Evolutionary conservation across 2,113 vertebrate species (phyloP).

Genomic region (Albula glossodonta): DNA sequence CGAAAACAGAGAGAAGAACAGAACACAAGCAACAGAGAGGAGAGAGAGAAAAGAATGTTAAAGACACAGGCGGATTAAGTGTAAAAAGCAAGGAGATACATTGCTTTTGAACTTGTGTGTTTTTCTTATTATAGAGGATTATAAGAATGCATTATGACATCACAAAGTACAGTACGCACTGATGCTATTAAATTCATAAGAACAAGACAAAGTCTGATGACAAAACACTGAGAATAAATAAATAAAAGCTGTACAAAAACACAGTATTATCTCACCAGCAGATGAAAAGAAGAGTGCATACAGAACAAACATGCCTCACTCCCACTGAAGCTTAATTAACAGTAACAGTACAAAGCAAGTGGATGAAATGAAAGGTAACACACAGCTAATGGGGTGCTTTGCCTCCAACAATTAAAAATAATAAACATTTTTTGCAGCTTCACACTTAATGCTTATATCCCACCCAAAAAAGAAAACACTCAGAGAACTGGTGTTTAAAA

Average conservation of each 20-base stretch:
- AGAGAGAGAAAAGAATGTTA: conserved; percentile 55
- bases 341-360: conserved; percentile 42
- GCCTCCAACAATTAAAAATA: conserved; percentile 25
- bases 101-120: conserved; percentile 76
- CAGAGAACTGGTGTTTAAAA: too few species aligned
- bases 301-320: conserved; percentile 37
- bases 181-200: conserved; percentile 67
- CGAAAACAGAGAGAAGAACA: conserved; percentile 46
- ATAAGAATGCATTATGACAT: conserved; percentile 69
- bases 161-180: conserved; percentile 70
- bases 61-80: conserved; percentile 69
- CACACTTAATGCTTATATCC: background rate
- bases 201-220: conserved; percentile 48
- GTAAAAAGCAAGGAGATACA: conserved; percentile 62
- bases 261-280: conserved; percentile 49
- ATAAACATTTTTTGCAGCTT: background rate
- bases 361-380: conserved; percentile 33
- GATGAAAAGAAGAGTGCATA: conserved; percentile 59
- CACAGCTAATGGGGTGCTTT: conserved; percentile 23
- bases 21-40: conserved; percentile 24
- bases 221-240: conserved; percentile 49
- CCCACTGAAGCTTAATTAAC: conserved; percentile 52
- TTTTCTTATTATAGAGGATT: conserved; percentile 66
- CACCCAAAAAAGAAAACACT: background rate
- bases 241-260: conserved; percentile 48